Conservation (phyloP, 2,113 vertebrate species). For the Setophaga coronata region DNA sequence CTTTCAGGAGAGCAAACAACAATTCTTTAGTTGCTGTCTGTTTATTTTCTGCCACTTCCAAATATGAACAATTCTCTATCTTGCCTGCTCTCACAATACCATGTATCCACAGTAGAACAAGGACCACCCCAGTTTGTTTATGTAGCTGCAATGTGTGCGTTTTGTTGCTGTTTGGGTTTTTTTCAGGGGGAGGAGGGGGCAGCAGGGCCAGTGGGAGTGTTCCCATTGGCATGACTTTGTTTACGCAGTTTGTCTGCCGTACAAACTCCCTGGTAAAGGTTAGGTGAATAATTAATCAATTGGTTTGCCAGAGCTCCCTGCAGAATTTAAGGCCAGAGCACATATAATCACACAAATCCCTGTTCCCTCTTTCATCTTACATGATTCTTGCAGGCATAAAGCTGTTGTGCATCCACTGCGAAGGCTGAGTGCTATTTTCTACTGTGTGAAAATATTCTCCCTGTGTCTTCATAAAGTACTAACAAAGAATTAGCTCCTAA, state of each 20-base stretch:
- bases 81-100: not conserved
- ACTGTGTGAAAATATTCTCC: not conserved
- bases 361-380: not conserved
- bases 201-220: not conserved
- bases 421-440: not conserved
- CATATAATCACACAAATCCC: not conserved
- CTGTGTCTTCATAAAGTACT: not conserved
- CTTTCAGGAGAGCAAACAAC: not conserved
- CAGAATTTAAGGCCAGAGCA: not conserved
- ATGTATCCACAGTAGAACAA: not conserved
- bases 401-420: not conserved
- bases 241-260: not conserved
- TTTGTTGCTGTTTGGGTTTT: not conserved
- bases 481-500: not conserved
- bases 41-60: not conserved
- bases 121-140: not conserved
- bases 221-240: not conserved
- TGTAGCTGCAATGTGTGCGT: not conserved
- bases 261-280: not conserved
- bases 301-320: not conserved
- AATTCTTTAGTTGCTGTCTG: not conserved
- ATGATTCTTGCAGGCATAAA: not conserved
- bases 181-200: rapidly evolving
- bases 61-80: not conserved
- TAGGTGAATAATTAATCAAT: not conserved